Base-by-base conservation (phyloP, 2,888 invertebrate genomes). In the Nephrocerus scutellatus region DNA sequence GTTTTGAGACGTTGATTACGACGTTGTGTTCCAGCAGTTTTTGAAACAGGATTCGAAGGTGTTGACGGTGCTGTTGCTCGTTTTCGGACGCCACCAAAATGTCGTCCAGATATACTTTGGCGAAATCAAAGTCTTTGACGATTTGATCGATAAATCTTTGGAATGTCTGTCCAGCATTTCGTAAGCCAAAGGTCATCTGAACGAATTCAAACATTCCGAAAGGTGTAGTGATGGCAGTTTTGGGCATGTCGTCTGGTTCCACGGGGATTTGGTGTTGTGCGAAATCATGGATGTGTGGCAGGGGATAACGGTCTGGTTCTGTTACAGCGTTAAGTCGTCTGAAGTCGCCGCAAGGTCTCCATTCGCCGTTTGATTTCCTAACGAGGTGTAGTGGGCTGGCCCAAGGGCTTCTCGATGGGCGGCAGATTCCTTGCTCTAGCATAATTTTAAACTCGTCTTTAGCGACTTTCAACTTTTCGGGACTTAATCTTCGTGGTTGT, bases 351-450 rank as follows among this genome's bases (percentile, higher is more conserved):
- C 59, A 60, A 2, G 58, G 52, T 10, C 61, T 22, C 57, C 56
- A 59, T 2, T 42, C 42, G 8, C 26, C 20, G 18, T 36, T 44
- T 21, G 36, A 33, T 9, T 45, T 59, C 50, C 10, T 40, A 5
- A 53, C 56, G 43, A 62, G 30, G 32, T 60, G 57, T 1, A 69
- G 46, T 5, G 63, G 68, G 36, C 57, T 63, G 0, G 65, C 53
- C 67, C 64, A 70, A 0, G 53, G 47, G 25, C 64, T 63, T 4
- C 53, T 54, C 0, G 66, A 68, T 0, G 64, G 67, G 63, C 1
- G 63, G 25, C 62, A 62, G 6, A 68, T 62, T 1, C 67, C 68
- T n/a, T 52, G 43, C 15, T 67, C 52, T 2, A 45, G 18, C 8
- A 50, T 10, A 8, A 18, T 22, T 16, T 50, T 23, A 3, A 49